phyloP scores from a whole-genome alignment of 2,888 invertebrate species.

The Aelia acuminata region DNA sequence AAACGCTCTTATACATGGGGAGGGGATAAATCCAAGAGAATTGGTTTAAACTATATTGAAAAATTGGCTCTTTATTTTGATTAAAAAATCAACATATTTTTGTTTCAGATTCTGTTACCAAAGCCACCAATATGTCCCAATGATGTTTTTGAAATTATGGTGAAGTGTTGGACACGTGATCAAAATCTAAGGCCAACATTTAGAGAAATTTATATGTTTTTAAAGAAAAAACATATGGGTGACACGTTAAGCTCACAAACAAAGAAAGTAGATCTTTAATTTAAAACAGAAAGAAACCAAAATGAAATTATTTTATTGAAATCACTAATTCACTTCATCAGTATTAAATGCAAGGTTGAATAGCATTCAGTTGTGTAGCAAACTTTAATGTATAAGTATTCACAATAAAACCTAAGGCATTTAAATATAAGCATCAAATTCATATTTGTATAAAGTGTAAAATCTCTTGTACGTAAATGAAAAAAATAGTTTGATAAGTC shows the following conservation, averaged over 20 bases:
- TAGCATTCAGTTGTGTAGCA: slow-evolving; percentile 36
- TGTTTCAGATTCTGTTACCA: slow-evolving; percentile 74
- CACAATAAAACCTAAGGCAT: slow-evolving; percentile 15
- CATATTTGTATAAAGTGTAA: slow-evolving; percentile 44
- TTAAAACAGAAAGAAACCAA: not conserved
- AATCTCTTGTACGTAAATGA: slow-evolving; percentile 47
- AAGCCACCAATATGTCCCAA: slow-evolving; percentile 83
- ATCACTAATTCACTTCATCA: slow-evolving; percentile 46
- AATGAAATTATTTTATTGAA: slow-evolving; percentile 26
- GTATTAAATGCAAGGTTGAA: slow-evolving; percentile 50
- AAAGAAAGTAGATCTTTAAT: slow-evolving; percentile 63
- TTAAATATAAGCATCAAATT: slow-evolving; percentile 23
- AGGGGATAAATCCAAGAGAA: too few relatives aligned
- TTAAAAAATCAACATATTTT: slow-evolving; percentile 55
- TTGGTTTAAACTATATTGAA: too few relatives aligned
- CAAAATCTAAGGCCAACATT: slow-evolving; percentile 75
- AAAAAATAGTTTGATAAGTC: slow-evolving; percentile 40
- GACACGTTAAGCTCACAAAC: slow-evolving; percentile 67
- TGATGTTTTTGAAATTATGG: slow-evolving; percentile 83
- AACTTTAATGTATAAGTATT: slow-evolving; percentile 32
- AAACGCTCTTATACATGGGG: too few relatives aligned
- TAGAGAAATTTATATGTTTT: slow-evolving; percentile 78
- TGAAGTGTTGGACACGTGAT: slow-evolving; percentile 78
- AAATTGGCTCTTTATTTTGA: too few relatives aligned
- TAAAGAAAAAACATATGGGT: slow-evolving; percentile 76